Evolutionary conservation across 2,888 invertebrate genomes (phyloP), one percentile per base, ranked within the genome.

Genomic region (Phaedon cochleariae): DNA sequence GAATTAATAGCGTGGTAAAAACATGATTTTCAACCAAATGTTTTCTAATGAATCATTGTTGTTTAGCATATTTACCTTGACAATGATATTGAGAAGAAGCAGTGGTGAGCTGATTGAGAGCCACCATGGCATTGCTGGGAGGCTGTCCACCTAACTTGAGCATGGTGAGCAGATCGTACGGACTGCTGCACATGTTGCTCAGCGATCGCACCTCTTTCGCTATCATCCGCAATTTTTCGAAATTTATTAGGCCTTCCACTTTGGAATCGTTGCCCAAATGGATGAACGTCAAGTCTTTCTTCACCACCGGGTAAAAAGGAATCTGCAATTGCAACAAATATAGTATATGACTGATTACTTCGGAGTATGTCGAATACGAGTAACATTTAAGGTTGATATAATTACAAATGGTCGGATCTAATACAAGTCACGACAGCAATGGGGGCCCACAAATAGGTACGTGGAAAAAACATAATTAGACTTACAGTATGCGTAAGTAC

Each of bases 211-310:
- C 94, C 87, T 98, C 98, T 84, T 98, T 97, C 57, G 98, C 96
- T 72, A 99, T 95, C 97, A 99, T 98, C 73, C 99, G 88, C 65
- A 99, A 86, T 82, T 99, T 99, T 83, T 99, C 99, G 81, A 99
- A 99, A 85, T 99, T 99, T 0, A 97, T 92, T 81, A 96, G 87
- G 62, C 90, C 89, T 81, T 96, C 96, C 3, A 96, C 92, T 79
- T 90, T 88, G 0, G 95, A 94, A 80, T 97, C 95, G 85, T 99
- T 99, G 37, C 98, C 98, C 73, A 98, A 88, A 85, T 99, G 95
- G 74, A 99, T 98, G 80, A 99, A 99, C 7, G 98, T 98, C 74
- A 99, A 87, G 85, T 99, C 99, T 85, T 95, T 95, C 79, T 94
- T 94, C 6, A 95, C 95, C 49, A 95, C 94, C 45, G 95, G 95